A percentile compares a stretch with the other conserved stretches of the same genome.
Conservation (phyloP, 64 coral and sea anemone species). For the Stichodactyla helianthus region DNA sequence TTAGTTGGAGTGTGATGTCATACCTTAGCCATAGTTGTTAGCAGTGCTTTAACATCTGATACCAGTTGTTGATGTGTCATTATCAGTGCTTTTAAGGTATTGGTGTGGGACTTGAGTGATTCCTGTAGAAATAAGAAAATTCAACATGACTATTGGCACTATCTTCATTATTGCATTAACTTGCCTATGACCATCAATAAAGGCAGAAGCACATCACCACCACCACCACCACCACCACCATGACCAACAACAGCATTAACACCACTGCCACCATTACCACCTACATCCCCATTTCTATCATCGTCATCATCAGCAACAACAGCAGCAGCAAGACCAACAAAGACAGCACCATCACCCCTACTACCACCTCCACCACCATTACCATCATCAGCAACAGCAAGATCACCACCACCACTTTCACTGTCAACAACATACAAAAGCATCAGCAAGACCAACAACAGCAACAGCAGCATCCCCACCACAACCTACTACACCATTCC, state of each 20-base stretch:
- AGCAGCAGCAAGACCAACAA: background rate
- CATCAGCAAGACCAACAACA: too few relatives aligned
- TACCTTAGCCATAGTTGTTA: conserved; percentile 90
- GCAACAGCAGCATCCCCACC: too few relatives aligned
- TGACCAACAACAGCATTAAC: background rate
- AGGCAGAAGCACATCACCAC: background rate
- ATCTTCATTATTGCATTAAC: too few relatives aligned
- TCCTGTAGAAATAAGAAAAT: conserved; percentile 38
- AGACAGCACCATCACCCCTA: background rate
- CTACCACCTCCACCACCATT: background rate
- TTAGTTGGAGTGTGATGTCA: background rate
- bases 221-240: background rate
- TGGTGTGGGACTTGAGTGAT: conserved; percentile 62
- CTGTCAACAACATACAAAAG: background rate
- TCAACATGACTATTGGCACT: too few relatives aligned
- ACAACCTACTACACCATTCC: too few relatives aligned
- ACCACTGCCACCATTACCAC: too few relatives aligned
- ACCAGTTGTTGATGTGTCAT: conserved; percentile 87
- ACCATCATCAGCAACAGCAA: too few relatives aligned
- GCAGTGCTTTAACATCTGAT: conserved; percentile 87
- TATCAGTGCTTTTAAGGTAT: conserved; percentile 54
- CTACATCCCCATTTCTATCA: too few relatives aligned
- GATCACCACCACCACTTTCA: too few relatives aligned
- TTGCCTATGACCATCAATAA: background rate
- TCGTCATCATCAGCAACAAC: too few relatives aligned